phyloP scores from a whole-genome alignment of 2,113 vertebrate genomes.

The Albula glossodonta region DNA sequence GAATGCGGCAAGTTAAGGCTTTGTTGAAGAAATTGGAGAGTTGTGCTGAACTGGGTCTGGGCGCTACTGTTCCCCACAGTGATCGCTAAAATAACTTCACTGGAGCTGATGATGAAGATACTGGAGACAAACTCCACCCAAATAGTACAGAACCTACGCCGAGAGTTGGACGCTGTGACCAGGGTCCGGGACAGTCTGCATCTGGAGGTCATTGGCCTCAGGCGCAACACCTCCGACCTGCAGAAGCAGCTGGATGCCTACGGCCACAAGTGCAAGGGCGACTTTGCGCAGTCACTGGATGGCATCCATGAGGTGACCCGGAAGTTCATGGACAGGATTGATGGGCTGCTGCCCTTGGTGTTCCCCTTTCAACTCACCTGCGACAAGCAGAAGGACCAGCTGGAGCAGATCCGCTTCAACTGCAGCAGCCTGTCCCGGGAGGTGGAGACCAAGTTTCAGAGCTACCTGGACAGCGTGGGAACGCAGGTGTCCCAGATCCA shows the following conservation, averaged over 20 bases:
- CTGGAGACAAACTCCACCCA: slow-evolving; percentile 65
- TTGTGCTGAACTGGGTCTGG: no score
- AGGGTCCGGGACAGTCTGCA: slow-evolving; percentile 48
- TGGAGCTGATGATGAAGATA: slow-evolving; percentile 48
- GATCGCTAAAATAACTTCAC: slow-evolving; percentile 48
- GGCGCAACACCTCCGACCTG: slow-evolving; percentile 51
- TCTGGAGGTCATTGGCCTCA: slow-evolving; percentile 34
- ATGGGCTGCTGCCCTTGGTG: slow-evolving; percentile 62
- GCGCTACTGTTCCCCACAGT: not conserved
- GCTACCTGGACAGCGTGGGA: slow-evolving; percentile 59
- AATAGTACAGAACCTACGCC: slow-evolving; percentile 47
- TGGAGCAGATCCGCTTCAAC: slow-evolving; percentile 57
- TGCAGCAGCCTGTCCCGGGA: slow-evolving; percentile 66
- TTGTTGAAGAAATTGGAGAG: no score
- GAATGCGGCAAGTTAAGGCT: no score
- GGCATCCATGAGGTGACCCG: slow-evolving; percentile 67
- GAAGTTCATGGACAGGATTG: slow-evolving; percentile 64
- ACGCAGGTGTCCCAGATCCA: slow-evolving; percentile 57
- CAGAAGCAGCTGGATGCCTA: slow-evolving; percentile 56
- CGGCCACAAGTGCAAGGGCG: slow-evolving; percentile 71
- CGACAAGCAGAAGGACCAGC: slow-evolving; percentile 57
- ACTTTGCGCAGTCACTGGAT: slow-evolving; percentile 63
- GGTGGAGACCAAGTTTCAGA: slow-evolving; percentile 65
- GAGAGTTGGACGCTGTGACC: slow-evolving; percentile 52
- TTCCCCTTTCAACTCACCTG: slow-evolving; percentile 73